These are phyloP conservation scores for Scelioninae gen. 2 DNA, from an alignment of 2,888 invertebrate species.

Conservation along the genomic window DNA sequence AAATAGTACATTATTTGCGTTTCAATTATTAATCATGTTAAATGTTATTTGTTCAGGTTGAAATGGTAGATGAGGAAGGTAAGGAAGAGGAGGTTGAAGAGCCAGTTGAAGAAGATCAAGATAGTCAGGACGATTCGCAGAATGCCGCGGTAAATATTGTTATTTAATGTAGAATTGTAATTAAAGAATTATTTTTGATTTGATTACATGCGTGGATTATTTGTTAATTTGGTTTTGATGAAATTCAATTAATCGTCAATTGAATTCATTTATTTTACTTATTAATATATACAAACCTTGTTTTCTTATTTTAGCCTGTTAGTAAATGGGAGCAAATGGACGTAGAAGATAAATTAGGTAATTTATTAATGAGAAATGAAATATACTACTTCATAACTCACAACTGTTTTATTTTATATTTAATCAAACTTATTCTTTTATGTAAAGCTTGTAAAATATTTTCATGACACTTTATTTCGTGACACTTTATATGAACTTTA, in stretches of 20 bases:
- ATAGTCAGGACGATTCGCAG: constrained; percentile 70
- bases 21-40: too few species aligned
- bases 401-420: too few species aligned
- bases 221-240: constrained; percentile 29
- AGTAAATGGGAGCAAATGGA: constrained; percentile 74
- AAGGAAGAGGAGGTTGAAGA: constrained; percentile 51
- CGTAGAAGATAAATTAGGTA: constrained; percentile 74
- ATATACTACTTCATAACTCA: too few species aligned
- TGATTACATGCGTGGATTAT: constrained; percentile 49
- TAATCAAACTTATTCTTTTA: too few species aligned
- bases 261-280: too few species aligned
- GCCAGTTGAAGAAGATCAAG: constrained; percentile 71
- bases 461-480: too few species aligned
- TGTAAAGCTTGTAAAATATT: too few species aligned
- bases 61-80: constrained; percentile 70
- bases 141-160: constrained; percentile 64
- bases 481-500: too few species aligned
- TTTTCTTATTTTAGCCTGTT: constrained; percentile 66
- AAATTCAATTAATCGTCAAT: constrained; percentile 1
- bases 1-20: too few species aligned
- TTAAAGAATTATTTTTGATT: constrained; percentile 63
- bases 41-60: too few species aligned
- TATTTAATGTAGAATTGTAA: constrained; percentile 70
- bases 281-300: constrained; percentile 6
- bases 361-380: constrained; percentile 31